Evolutionary conservation across 2,113 vertebrate species (phyloP).

Genomic region (Sapayoa aenigma): DNA sequence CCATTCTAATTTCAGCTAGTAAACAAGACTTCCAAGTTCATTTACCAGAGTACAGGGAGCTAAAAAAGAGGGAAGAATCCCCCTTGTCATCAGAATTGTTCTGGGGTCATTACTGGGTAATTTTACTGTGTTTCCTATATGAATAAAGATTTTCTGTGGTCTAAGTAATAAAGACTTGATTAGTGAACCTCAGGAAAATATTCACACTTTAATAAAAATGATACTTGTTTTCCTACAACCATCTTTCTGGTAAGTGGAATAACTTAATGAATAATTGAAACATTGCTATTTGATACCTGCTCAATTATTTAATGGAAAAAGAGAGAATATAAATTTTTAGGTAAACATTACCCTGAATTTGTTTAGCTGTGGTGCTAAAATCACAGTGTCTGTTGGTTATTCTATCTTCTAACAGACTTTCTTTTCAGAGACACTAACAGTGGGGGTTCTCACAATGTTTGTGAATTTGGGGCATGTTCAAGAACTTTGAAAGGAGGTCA

Average conservation of each 20-base stretch:
- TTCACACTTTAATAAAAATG: constrained; percentile 54
- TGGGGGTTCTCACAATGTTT: not conserved
- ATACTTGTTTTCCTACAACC: constrained; percentile 66
- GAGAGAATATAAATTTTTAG: constrained; percentile 58
- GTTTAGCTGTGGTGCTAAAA: constrained; percentile 26
- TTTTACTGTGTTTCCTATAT: not conserved
- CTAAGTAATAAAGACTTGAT: not conserved
- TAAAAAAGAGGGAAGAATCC: not conserved
- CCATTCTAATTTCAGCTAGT: not conserved
- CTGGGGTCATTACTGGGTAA: not conserved
- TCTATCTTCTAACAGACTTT: not conserved
- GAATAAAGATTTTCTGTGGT: not conserved
- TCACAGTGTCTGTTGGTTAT: not conserved
- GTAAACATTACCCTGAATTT: constrained; percentile 63
- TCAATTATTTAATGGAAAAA: constrained; percentile 72
- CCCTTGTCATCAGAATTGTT: not conserved
- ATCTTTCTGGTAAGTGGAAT: constrained; percentile 67
- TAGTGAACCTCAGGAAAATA: constrained; percentile 28
- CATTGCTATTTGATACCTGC: constrained; percentile 65
- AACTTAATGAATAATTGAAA: constrained; percentile 73
- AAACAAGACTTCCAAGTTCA: not conserved
- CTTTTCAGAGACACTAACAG: not conserved
- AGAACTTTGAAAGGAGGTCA: not conserved
- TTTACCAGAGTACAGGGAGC: not conserved
- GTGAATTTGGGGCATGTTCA: not conserved